Percentiles rank a stretch among this genome's conserved stretches.
phyloP scores from a whole-genome alignment of 1,140 invertebrate species.

The Cydia fagiglandana region DNA sequence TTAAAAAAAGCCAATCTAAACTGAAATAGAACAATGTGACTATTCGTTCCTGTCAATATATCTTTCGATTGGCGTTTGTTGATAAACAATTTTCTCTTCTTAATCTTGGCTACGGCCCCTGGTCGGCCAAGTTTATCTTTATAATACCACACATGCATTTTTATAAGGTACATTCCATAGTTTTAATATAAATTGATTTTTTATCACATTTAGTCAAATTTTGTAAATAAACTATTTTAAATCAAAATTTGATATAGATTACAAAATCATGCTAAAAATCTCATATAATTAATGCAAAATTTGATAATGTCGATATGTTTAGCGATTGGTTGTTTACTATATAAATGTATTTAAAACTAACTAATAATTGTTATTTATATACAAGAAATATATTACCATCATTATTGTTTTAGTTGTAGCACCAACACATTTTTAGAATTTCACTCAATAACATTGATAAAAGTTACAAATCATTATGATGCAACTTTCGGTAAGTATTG shows the following conservation, averaged over 20 bases:
- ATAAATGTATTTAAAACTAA: conserved; percentile 6
- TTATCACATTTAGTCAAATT: conserved; percentile 19
- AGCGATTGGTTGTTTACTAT: conserved; percentile 15
- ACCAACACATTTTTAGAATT: conserved; percentile 2
- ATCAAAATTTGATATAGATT: conserved; percentile 34
- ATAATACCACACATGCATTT: background rate
- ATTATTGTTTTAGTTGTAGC: background rate
- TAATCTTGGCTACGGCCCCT: too few species aligned
- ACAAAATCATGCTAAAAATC: conserved; percentile 28
- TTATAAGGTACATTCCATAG: background rate
- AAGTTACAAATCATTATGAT: background rate
- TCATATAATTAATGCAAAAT: conserved; percentile 13
- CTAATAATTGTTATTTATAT: conserved; percentile 16
- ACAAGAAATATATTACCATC: background rate
- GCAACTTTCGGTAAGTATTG: background rate
- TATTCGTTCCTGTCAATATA: too few species aligned
- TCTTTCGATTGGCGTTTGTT: too few species aligned
- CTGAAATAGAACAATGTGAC: too few species aligned
- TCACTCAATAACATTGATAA: background rate
- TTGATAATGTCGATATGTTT: conserved; percentile 6
- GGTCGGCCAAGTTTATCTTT: background rate
- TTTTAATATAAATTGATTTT: background rate
- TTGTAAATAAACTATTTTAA: conserved; percentile 19
- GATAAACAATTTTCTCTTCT: too few species aligned
- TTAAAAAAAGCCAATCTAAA: too few species aligned